Base-by-base conservation (phyloP, 2,113 vertebrate genomes). In the Passer montanus region DNA sequence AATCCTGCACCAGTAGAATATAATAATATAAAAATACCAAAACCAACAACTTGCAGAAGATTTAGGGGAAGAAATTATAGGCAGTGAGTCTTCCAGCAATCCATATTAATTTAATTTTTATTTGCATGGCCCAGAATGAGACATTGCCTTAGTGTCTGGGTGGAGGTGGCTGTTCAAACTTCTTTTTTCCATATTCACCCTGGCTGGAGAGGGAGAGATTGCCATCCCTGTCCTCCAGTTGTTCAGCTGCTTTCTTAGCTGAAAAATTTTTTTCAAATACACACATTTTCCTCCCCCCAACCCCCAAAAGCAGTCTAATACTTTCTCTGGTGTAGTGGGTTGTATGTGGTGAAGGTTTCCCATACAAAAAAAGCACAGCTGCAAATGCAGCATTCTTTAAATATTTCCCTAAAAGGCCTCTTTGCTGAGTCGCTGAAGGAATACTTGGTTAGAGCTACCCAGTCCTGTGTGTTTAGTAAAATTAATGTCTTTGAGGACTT, bases 1-100 rank as follows among this genome's bases (percentile, higher is more conserved):
- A 87, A 89, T 75, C 15, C 23, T 66, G 86, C 83, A 41, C 39
- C 39, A 87, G 68, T 74, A 87, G 94, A 62, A 94, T 37, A 67
- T 7, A 89, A 72, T 47, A 67, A 75, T 37, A 86, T 77, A 9
- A 47, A 67, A 39, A 2, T 0, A 16, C 11, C 2, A 9, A n/a
- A 69, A 47, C 1, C 17, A 53, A 12, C 31, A 70, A 15, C 37
- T 77, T 47, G n/a, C 44, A 64, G 64, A 88, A 86, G 47, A 84
- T 41, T 56, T 53, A 53, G 17, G 19, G 28, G 22, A 84, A 81
- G 76, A 86, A 90, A 81, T 27, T 16, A 55, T 28, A 55, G 53
- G 26, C 39, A 52, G 31, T 59, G 39, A 87, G 39, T 44, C 67
- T 87, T 80, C 88, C 64, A 90, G 24, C n/a, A 41, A 8, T 60